Evolutionary conservation across 1,140 invertebrate species (phyloP).

Genomic region (Diabrotica undecimpunctata): DNA sequence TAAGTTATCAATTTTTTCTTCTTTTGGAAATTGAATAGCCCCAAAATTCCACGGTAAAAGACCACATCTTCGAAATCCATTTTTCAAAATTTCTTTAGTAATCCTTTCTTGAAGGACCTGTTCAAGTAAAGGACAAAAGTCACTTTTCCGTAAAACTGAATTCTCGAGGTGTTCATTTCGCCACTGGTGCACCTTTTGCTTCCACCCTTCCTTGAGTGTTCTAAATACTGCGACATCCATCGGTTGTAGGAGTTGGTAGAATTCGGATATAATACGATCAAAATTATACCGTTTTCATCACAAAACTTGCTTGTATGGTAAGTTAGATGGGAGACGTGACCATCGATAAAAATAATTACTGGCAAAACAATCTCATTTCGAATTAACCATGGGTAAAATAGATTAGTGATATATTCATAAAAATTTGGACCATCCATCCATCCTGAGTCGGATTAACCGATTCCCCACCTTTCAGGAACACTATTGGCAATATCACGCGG

Average conservation of each 20-base stretch:
- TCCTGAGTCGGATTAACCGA: conserved; percentile 37
- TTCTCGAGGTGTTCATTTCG: no score
- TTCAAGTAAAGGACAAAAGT: no score
- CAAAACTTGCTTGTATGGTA: background rate
- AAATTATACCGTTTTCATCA: background rate
- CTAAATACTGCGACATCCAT: background rate
- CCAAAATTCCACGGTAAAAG: no score
- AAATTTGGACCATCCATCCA: conserved; percentile 46
- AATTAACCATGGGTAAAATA: conserved; percentile 44
- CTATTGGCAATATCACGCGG: no score
- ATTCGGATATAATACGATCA: background rate
- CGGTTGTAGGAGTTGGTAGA: background rate
- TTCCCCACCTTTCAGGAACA: background rate
- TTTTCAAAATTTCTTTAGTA: no score
- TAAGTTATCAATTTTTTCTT: no score
- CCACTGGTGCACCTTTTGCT: no score
- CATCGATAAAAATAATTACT: background rate
- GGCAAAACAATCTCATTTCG: conserved; percentile 33
- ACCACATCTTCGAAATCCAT: no score
- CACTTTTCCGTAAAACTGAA: no score
- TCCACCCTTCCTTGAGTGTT: no score
- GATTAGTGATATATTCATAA: conserved; percentile 45
- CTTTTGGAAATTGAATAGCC: no score
- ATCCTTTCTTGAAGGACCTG: no score
- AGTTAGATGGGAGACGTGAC: background rate